phyloP scores from a whole-genome alignment of 1,140 invertebrate genomes.

The Achatina immaculata region DNA sequence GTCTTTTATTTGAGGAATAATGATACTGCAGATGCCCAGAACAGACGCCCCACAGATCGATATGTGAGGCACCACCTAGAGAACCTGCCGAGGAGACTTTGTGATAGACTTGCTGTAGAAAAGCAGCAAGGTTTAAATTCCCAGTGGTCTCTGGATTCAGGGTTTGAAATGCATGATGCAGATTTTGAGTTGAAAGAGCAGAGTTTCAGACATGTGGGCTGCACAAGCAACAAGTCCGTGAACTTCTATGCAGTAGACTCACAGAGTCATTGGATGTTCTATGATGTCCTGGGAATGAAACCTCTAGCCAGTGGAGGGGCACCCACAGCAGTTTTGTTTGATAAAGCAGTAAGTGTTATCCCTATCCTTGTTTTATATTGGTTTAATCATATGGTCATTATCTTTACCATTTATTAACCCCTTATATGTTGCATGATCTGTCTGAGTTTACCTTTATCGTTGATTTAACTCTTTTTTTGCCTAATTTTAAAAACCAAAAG shows the following conservation, averaged over 20 bases:
- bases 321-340: slow-evolving; percentile 19
- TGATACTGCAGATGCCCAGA: not conserved
- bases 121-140: slow-evolving; percentile 18
- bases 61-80: slow-evolving; percentile 17
- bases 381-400: too few species aligned
- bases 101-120: slow-evolving; percentile 19
- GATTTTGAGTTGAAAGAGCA: not conserved
- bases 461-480: too few species aligned
- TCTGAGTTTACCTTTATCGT: too few species aligned
- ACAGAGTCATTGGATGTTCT: slow-evolving; percentile 28
- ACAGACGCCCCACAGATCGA: not conserved
- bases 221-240: slow-evolving; percentile 12
- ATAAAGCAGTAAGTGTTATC: slow-evolving; percentile 5
- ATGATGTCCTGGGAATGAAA: slow-evolving; percentile 14
- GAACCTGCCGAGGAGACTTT: slow-evolving; percentile 2
- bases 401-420: too few species aligned
- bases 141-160: not conserved
- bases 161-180: not conserved
- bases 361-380: not conserved
- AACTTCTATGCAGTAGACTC: slow-evolving; percentile 32
- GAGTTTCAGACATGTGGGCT: not conserved
- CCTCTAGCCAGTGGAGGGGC: not conserved
- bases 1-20: not conserved
- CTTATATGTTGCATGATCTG: too few species aligned
- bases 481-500: too few species aligned